Evolutionary conservation across 2,797 vertebrate genomes (phyloP).

Genomic region (Tragelaphus oryx): DNA sequence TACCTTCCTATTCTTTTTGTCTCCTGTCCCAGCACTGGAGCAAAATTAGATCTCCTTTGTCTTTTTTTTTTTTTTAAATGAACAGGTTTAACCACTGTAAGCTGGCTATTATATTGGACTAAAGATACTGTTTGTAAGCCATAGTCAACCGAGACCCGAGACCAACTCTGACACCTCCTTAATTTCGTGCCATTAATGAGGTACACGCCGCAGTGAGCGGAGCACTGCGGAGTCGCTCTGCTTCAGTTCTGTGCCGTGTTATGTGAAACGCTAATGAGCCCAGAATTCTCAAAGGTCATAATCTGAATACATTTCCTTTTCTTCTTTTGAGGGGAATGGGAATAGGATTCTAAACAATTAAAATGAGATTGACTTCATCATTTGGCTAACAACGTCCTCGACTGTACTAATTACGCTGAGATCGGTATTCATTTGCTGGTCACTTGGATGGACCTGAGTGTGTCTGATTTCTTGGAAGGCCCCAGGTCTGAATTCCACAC

Average conservation of each 20-base stretch:
- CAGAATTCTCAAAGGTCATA: constrained; percentile 84
- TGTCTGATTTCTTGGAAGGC: constrained; percentile 33
- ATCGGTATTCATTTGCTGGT: constrained; percentile 65
- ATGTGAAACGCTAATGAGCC: constrained; percentile 81
- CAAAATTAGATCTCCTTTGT: constrained; percentile 37
- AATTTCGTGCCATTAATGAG: constrained; percentile 77
- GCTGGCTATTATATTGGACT: constrained; percentile 30
- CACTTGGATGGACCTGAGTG: constrained; percentile 65
- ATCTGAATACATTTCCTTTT: constrained; percentile 75
- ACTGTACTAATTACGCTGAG: constrained; percentile 74
- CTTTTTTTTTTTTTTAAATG: background rate
- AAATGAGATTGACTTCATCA: constrained; percentile 78
- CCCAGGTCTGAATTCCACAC: constrained; percentile 26
- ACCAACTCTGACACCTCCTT: constrained; percentile 70
- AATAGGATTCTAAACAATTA: constrained; percentile 75
- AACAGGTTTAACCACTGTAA: constrained; percentile 47
- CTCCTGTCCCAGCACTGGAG: background rate
- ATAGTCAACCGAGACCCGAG: constrained; percentile 67
- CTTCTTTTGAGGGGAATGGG: constrained; percentile 56
- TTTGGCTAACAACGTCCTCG: constrained; percentile 73
- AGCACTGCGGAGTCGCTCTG: constrained; percentile 54
- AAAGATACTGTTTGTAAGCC: constrained; percentile 67
- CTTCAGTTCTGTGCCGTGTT: constrained; percentile 79
- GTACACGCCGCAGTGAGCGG: constrained; percentile 67
- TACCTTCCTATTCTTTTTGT: background rate